Conservation (phyloP, 2,113 vertebrate species). For the Haemorhous mexicanus region DNA sequence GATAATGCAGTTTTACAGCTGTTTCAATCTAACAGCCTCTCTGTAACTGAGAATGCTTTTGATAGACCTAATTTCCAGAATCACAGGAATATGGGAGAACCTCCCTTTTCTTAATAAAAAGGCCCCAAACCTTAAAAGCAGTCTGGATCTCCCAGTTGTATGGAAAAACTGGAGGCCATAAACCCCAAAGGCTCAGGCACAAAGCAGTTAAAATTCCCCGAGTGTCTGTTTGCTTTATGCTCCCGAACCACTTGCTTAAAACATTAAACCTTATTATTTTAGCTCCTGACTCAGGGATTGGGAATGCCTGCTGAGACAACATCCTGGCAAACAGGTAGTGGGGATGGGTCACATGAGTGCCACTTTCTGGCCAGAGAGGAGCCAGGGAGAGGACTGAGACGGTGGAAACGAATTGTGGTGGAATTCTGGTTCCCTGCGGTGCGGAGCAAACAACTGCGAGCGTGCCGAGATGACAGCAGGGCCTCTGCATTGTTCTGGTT, state of each 20-base stretch:
- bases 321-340: constrained; percentile 44
- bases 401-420: neutral
- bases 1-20: neutral
- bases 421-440: constrained; percentile 17
- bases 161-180: neutral
- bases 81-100: neutral
- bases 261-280: neutral
- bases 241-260: neutral
- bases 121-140: neutral
- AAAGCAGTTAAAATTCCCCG: neutral
- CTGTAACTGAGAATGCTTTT: neutral
- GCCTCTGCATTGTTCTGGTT: neutral
- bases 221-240: neutral
- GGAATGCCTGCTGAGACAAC: neutral
- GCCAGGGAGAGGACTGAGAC: neutral
- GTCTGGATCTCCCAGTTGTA: rapidly evolving
- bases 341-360: constrained; percentile 57
- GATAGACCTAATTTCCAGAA: neutral
- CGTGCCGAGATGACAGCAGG: neutral
- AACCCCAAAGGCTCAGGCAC: neutral
- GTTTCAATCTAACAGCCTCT: neutral
- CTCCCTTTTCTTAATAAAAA: neutral
- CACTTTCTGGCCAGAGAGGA: constrained; percentile 45
- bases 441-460: constrained; percentile 32
- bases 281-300: neutral